Base-by-base conservation (phyloP, 35 echinoderm and acorn worm species). In the Apostichopus japonicus region DNA sequence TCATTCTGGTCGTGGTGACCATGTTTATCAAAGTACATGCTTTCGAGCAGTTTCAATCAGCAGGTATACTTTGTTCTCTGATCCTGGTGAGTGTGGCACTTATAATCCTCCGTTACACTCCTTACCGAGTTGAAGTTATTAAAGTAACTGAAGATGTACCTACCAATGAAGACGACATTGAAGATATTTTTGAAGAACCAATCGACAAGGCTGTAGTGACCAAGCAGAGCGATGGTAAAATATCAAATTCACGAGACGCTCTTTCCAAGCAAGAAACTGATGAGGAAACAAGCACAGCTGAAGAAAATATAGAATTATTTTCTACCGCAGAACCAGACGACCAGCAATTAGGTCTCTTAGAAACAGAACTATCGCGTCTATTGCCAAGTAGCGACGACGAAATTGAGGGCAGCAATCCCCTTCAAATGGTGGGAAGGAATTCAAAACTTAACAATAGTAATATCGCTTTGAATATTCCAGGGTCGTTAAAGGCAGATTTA, bases 1-100 rank as follows among this genome's bases (percentile, higher is more conserved):
- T 65, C 10, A 56, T 89, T 33, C n/a, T 89, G 57, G 56, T 56
- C 27, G 15, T 73, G 56, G 33, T 73, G 53, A 89, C 86, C 24
- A 73, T 89, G 86, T 89, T 89, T 54, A 33, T 89, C 61, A 89
- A 62, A 62, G 59, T 89, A 27, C 16, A 89, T 11, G 86, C 86
- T 14, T 89, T 89, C 24, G 10, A 24, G 8, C 86, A 89, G 16
- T 89, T 89, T 89, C 86, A 89, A 54, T 89, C 86, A 11, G 86
- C 62, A 23, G 86, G 86, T 8, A 72, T 89, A 14, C 51, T 89
- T 10, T 89, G 86, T 63, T 65, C 86, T 8, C 72, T 65, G 44
- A 72, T 89, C 44, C 51, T 89, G 21, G 86, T 89, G 8, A 72
- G 86, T 25, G 59, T 53, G 5, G 86, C 21, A 17, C 33, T 89